Evolutionary conservation across 2,113 vertebrate genomes (phyloP).

Genomic region (Delphinapterus leucas): DNA sequence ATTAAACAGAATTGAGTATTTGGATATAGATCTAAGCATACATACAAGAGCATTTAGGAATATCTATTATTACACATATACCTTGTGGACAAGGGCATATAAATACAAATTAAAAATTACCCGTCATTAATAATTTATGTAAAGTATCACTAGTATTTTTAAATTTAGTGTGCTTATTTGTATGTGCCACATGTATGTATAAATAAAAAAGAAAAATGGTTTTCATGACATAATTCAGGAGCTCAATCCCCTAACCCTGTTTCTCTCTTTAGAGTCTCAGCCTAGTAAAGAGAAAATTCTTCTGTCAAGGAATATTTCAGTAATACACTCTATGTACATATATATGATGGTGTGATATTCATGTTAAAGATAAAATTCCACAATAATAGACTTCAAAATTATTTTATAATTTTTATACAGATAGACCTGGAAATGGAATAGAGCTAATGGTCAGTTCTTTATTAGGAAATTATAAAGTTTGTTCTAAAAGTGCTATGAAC

Average conservation of each 20-base stretch:
- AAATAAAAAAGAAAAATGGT: constrained; percentile 17
- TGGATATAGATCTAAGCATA: not conserved
- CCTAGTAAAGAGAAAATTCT: constrained; percentile 10
- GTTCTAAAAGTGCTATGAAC: constrained; percentile 23
- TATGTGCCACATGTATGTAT: not conserved
- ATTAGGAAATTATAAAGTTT: not conserved
- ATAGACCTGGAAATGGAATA: not conserved
- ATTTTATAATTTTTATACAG: constrained; percentile 16
- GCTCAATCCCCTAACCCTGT: not conserved
- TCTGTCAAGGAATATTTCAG: not conserved
- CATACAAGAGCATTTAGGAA: not conserved
- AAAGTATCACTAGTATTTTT: not conserved
- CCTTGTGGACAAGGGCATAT: not conserved
- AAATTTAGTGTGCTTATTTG: not conserved
- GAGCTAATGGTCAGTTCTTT: not conserved
- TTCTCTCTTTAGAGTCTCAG: constrained; percentile 7
- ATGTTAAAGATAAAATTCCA: constrained; percentile 21
- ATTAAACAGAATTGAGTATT: not conserved
- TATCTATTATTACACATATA: not conserved
- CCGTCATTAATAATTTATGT: not conserved
- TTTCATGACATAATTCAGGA: constrained; percentile 10
- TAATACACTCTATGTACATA: not conserved
- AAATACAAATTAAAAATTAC: constrained; percentile 31
- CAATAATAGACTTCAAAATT: constrained; percentile 6
- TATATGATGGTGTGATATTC: not conserved